Evolutionary conservation across 2,113 vertebrate genomes (phyloP), one percentile per base, ranked within the genome.

Genomic region (Sterrhoptilus dennistouni): DNA sequence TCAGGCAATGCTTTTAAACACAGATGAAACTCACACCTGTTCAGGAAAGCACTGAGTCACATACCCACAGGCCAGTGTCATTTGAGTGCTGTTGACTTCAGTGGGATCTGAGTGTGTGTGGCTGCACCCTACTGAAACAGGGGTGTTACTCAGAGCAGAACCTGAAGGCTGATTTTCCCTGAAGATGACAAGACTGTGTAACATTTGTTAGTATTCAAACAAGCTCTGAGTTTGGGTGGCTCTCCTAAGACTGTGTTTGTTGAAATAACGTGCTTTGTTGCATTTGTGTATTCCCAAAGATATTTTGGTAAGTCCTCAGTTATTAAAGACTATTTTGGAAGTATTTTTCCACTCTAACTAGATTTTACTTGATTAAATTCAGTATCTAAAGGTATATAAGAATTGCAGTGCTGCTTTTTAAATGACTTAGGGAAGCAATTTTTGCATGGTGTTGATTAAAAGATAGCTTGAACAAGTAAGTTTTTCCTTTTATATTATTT

Each of bases 381-480:
- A 52, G 12, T 89, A 81, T 78, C 64, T 92, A 81, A 94, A 93
- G n/a, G 44, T 94, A 75, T 42, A 21, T 25, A 93, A 50, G 47
- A 75, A 74, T 56, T 83, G 29, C 31, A 86, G 18, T 64, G 36
- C n/a, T 90, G 35, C 40, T 78, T 59, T 93, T 88, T 81, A 81
- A 92, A 75, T 74, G 70, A 78, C 16, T 65, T 29, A 70, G 31
- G 60, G 60, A 94, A 77, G 12, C 1, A 66, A 29, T 54, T 72
- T 89, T 93, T 63, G 42, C 40, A 11, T 1, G 2, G 16, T 75
- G 68, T 87, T 92, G 68, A 88, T 94, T 96, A 86, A 97, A 95
- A 68, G 9, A 56, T 42, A n/a, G 19, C 20, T 96, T 92, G 75
- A 87, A 86, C n/a, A 83, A 86, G 19, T 31, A 13, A 54, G 31